Conservation (phyloP, 1,140 invertebrate species). For the Eueides isabella region DNA sequence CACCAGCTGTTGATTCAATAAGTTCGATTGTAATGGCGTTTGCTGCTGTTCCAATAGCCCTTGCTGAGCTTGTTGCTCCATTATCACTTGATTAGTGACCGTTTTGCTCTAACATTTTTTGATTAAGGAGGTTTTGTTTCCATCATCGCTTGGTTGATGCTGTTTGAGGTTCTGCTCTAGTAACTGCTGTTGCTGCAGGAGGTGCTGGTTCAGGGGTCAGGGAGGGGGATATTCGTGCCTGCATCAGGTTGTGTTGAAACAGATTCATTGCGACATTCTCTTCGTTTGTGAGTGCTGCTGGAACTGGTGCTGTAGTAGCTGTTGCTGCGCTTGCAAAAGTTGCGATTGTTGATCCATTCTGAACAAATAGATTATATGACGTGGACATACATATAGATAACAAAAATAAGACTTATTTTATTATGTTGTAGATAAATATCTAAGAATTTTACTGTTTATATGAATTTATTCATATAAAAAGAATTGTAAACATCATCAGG, state of each 20-base stretch:
- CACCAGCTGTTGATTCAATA: constrained; percentile 62
- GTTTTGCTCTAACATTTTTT: constrained; percentile 83
- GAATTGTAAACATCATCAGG: too few relatives aligned
- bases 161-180: constrained; percentile 68
- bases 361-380: constrained; percentile 36
- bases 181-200: constrained; percentile 66
- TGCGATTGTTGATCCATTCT: constrained; percentile 80
- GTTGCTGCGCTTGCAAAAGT: constrained; percentile 77
- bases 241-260: constrained; percentile 81
- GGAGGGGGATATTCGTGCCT: constrained; percentile 75
- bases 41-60: constrained; percentile 67
- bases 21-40: constrained; percentile 53
- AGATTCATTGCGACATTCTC: constrained; percentile 71
- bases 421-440: too few relatives aligned
- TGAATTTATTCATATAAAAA: too few relatives aligned
- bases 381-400: too few relatives aligned
- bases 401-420: too few relatives aligned
- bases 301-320: constrained; percentile 79
- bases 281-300: constrained; percentile 79
- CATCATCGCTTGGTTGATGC: constrained; percentile 68
- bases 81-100: constrained; percentile 70
- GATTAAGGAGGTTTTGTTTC: constrained; percentile 84
- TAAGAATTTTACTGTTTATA: too few relatives aligned
- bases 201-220: constrained; percentile 67
- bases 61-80: constrained; percentile 75